Evolutionary conservation across 2,113 vertebrate genomes (phyloP), one percentile per base, ranked within the genome.

Genomic region (Xiphias gladius): DNA sequence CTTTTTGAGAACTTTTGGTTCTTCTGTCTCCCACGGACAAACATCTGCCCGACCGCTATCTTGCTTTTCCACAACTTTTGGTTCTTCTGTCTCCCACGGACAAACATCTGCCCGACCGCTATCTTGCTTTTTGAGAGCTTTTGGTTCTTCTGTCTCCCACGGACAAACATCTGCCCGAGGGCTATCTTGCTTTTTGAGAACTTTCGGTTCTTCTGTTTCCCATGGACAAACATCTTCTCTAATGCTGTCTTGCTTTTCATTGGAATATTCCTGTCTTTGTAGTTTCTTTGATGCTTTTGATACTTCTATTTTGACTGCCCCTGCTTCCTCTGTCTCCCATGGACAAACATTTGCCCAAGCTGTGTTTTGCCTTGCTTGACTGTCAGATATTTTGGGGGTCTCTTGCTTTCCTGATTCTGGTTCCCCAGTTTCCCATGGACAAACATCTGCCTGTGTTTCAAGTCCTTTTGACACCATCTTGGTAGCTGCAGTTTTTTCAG

Each of bases 341-440:
- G 83, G 88, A 77, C 86, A 88, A 7, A 86, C 81, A 46, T 93
- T 85, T 0, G 69, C 39, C 7, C 3, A 43, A 63, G 52, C 17
- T 11, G 65, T 75, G 35, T 88, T 73, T 83, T 87, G 82, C 22
- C 55, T 82, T 14, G 7, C 4, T 6, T 39, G 20, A 35, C 22
- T 86, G 14, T 37, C 50, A 26, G 72, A 50, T 52, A 4, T 66
- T 69, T 78, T 76, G 3, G 32, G 48, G 19, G 24, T 30, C 20
- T 86, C 58, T 30, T 64, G 6, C 24, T 77, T 80, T 26, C 9
- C 26, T 55, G 82, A 55, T 30, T 58, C 32, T 58, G 24, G 67
- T 16, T 65, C 76, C 9, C 28, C 86, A n/a, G 62, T 86, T 62
- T 95, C 94, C 91, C 89, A 94, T 7, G 94, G 91, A 79, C 93